Evolutionary conservation across 2,888 invertebrate genomes (phyloP).

Genomic region (Podabrus alpinus): DNA sequence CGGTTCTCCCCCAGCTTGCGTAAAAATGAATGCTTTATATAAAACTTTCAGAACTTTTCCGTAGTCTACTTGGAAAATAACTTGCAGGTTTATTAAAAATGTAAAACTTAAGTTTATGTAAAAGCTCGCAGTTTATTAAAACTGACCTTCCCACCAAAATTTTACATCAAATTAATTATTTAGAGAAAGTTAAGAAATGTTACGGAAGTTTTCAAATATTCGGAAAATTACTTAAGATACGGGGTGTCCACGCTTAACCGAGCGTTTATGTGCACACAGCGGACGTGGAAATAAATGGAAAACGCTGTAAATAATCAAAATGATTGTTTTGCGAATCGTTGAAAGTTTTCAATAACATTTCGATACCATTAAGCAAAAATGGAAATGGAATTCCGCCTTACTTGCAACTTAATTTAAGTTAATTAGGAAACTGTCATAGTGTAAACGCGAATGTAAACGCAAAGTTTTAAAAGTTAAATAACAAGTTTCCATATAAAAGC

Average conservation of each 20-base stretch:
- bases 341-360: background rate
- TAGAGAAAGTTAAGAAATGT: background rate
- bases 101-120: background rate
- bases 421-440: background rate
- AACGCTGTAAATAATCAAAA: background rate
- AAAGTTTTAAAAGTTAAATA: conserved; percentile 22
- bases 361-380: background rate
- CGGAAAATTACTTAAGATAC: background rate
- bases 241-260: background rate
- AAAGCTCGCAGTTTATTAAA: background rate
- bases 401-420: background rate
- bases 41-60: background rate
- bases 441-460: conserved; percentile 1
- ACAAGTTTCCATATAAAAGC: conserved; percentile 20
- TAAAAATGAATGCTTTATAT: background rate
- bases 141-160: background rate
- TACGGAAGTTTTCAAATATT: background rate
- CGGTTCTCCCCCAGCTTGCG: background rate
- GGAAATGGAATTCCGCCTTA: background rate
- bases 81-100: background rate
- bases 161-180: background rate
- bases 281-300: too few relatives aligned
- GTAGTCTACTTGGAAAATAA: background rate
- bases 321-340: background rate
- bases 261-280: too few relatives aligned